A percentile compares a stretch with the other conserved stretches of the same genome.
Evolutionary conservation across 2,113 vertebrate genomes (phyloP).

Genomic region (Notarius quadriscutis): DNA sequence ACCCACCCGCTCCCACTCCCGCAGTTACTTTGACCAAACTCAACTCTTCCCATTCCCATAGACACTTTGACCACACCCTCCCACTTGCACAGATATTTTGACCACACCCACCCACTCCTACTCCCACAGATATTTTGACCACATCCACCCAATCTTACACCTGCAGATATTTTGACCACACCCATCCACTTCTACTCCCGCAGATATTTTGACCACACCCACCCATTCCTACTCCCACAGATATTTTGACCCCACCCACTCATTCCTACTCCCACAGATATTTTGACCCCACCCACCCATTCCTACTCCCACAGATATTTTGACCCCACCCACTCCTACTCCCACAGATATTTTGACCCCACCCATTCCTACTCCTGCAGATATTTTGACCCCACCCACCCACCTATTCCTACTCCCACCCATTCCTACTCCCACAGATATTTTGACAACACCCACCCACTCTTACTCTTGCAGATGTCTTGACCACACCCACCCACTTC

Average conservation of each 20-base stretch:
- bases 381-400: not conserved
- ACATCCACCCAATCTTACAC: not conserved
- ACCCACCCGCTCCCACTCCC: not conserved
- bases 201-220: not conserved
- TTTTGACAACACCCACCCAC: not conserved
- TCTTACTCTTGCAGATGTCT: not conserved
- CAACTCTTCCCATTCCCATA: not conserved
- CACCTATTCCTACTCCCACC: not conserved
- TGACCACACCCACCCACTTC: not conserved
- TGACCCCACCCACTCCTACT: not conserved
- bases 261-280: not conserved
- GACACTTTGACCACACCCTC: not conserved
- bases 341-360: not conserved
- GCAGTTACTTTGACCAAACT: not conserved
- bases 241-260: not conserved
- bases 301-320: not conserved
- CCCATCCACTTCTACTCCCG: rapidly evolving
- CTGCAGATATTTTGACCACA: not conserved
- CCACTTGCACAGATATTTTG: not conserved
- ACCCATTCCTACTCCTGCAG: not conserved
- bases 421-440: not conserved
- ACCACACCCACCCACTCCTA: not conserved
- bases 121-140: not conserved
- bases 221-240: not conserved
- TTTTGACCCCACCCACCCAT: not conserved